phyloP scores from a whole-genome alignment of 2,113 vertebrate genomes.

The Cavia aperea region DNA sequence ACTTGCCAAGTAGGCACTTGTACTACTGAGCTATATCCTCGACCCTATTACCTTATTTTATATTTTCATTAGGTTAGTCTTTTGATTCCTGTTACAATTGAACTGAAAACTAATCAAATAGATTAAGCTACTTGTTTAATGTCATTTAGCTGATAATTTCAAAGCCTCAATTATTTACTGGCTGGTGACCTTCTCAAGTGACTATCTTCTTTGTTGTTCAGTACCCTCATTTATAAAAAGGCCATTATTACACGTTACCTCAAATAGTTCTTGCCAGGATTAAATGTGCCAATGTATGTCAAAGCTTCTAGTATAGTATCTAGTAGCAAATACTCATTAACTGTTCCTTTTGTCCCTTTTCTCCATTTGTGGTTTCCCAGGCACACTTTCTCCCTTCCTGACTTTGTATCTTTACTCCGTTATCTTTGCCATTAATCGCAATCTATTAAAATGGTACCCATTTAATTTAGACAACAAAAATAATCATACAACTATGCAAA shows the following conservation, averaged over 20 bases:
- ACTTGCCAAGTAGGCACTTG: no score
- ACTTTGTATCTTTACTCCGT: neutral
- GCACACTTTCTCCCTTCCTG: neutral
- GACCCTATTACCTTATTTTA: neutral
- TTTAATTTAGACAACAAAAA: conserved; percentile 25
- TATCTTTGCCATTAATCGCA: neutral
- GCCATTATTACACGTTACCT: neutral
- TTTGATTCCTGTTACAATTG: neutral
- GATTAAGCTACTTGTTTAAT: conserved; percentile 32
- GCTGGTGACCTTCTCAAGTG: neutral
- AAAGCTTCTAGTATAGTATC: neutral
- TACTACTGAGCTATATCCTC: no score
- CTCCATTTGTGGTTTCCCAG: neutral
- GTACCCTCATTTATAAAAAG: conserved; percentile 18
- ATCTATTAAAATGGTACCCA: neutral
- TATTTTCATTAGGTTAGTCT: neutral
- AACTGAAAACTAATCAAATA: conserved; percentile 27
- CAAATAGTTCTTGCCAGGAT: neutral
- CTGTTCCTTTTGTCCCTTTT: neutral
- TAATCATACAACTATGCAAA: neutral
- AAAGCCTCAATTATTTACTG: conserved; percentile 14
- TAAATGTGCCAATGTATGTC: neutral
- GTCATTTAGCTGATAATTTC: conserved; percentile 36
- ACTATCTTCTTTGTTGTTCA: neutral
- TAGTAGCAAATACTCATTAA: neutral